Base-by-base conservation (phyloP, 2,797 vertebrate genomes). In the Glyptemys insculpta region DNA sequence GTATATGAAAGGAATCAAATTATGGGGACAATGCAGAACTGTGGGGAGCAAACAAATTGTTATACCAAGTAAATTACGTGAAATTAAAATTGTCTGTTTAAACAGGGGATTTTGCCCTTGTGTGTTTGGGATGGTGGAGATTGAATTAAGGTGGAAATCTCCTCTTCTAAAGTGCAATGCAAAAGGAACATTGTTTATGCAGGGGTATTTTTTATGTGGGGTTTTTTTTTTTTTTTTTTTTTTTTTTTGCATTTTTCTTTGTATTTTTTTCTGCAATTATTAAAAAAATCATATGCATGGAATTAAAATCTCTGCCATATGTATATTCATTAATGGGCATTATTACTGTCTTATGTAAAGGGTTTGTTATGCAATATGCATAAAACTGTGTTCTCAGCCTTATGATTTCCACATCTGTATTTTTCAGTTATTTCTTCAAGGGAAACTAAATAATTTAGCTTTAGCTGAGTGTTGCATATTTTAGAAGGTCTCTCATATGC, bases 301-400 rank as follows among this genome's bases (percentile, higher is more conserved):
- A 98, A 98, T 98, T 98, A 98, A 97, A 97, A 88, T 96, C 97
- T 99, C 99, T 99, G 98, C 99, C 98, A 98, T 98, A 98, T 98
- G 97, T 98, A 98, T 98, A 98, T 98, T 99, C 98, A 98, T 98
- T 99, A 98, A 98, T 97, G 99, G 99, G 99, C 99, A 99, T 99
- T 99, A 99, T 99, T 98, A 98, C 98, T 98, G 98, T 99, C 98
- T 97, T 98, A 98, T 98, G 97, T 98, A 98, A 97, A 98, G 98
- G 97, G 98, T 98, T 98, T 98, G 98, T 98, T 98, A 98, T 98
- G 98, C 99, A 98, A 98, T 98, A 98, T 98, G 98, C 98, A 98
- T 98, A 98, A 98, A 97, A 98, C 98, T 97, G 92, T 97, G 92
- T 97, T 97, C 96, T 96, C 95, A 92, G 96, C 97, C 97, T 95